Evolutionary conservation across 1,140 invertebrate genomes (phyloP).

Genomic region (Drosophila auraria): DNA sequence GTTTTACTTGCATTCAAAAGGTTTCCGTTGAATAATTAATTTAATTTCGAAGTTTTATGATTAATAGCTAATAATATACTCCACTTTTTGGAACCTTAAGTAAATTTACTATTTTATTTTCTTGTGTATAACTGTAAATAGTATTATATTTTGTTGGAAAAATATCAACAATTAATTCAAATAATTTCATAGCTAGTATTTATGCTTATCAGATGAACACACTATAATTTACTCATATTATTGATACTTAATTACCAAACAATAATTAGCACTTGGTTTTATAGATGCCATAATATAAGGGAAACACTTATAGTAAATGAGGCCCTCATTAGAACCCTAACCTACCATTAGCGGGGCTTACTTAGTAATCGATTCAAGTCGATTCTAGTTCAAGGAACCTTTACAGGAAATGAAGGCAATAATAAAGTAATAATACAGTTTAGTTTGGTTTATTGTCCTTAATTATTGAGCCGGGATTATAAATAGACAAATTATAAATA

Average conservation of each 20-base stretch:
- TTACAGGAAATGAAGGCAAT: not conserved
- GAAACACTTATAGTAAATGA: slow-evolving; percentile 10
- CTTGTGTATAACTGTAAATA: not conserved
- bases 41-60: too few relatives aligned
- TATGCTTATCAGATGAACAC: not conserved
- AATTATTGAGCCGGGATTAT: not conserved
- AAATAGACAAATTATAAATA: not conserved
- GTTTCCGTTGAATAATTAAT: too few relatives aligned
- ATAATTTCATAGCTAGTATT: not conserved
- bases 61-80: too few relatives aligned
- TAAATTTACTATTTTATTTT: too few relatives aligned
- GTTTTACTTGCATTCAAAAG: too few relatives aligned
- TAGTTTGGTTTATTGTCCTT: not conserved
- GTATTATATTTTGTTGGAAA: not conserved
- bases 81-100: too few relatives aligned
- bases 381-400: slow-evolving; percentile 1
- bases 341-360: slow-evolving; percentile 6
- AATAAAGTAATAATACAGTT: not conserved
- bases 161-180: not conserved
- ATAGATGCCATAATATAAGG: not conserved
- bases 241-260: slow-evolving; percentile 18
- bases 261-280: slow-evolving; percentile 23
- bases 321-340: not conserved
- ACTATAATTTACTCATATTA: slow-evolving; percentile 4
- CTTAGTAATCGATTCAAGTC: not conserved